Evolutionary conservation across 2,888 invertebrate genomes (phyloP).

Genomic region (Pseudanteris insignis): DNA sequence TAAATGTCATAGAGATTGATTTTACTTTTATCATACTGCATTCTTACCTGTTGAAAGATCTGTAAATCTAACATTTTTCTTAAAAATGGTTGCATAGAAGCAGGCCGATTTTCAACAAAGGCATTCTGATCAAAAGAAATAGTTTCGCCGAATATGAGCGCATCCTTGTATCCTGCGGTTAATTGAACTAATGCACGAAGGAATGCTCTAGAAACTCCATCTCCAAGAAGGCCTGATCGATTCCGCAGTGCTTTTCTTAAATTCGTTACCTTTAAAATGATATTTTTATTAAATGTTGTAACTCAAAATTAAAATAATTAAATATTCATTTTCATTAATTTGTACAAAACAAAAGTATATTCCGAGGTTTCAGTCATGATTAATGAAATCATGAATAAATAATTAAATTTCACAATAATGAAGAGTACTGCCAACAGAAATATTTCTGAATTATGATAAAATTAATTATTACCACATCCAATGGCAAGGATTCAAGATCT

Average conservation of each 20-base stretch:
- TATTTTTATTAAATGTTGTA: no score
- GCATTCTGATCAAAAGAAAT: conserved; percentile 88
- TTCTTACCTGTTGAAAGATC: conserved; percentile 93
- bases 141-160: conserved; percentile 78
- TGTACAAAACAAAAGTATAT: no score
- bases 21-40: no score
- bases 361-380: no score
- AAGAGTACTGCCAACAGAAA: background rate
- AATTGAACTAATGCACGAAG: conserved; percentile 89
- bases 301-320: no score
- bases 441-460: background rate
- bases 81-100: conserved; percentile 87
- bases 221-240: conserved; percentile 82
- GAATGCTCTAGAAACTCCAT: conserved; percentile 93
- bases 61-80: conserved; percentile 91
- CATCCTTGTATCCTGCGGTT: conserved; percentile 94
- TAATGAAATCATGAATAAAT: background rate
- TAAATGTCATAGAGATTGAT: no score
- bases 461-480: conserved; percentile 79
- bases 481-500: conserved; percentile 88
- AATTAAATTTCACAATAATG: background rate
- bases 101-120: conserved; percentile 86
- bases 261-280: conserved; percentile 72
- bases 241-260: conserved; percentile 81
- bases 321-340: no score